Base-by-base conservation (phyloP, 2,888 invertebrate genomes). In the Notodonta dromedarius region DNA sequence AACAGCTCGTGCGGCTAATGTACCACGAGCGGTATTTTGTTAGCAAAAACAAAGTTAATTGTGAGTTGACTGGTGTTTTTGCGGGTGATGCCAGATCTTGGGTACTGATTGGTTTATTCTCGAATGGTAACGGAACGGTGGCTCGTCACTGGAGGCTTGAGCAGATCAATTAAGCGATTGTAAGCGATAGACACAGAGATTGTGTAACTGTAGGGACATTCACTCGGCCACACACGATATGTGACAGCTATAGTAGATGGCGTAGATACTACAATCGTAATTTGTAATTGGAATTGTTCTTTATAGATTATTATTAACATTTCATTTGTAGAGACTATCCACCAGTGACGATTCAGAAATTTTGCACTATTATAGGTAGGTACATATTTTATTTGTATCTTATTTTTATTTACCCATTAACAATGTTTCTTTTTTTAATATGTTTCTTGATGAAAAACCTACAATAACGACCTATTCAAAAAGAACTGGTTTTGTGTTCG, bases 81-180 rank as follows among this genome's bases (percentile, higher is more conserved):
- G 66, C 73, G 70, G 64, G 40, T 65, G 63, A 67, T 67, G 74
- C 77, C 74, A 77, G 73, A 76, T 81, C 73, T 76, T 71, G 63
- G 66, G 74, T 73, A 76, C 63, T 71, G 78, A 80, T 79, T 78
- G 76, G 77, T 71, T 74, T 78, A 75, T 73, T 66, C 73, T 79
- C 67, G 60, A 63, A 48, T 72, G 63, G 69, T 84, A 86, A 86
- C 83, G 83, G 83, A 69, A 76, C 75, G 63, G 57, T 73, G 62
- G 74, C 75, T 76, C 74, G 80, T 80, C 78, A 77, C 70, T 62
- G 66, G 59, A 62, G 63, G 70, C 70, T 69, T 64, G 61, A 75
- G 77, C 61, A 79, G 81, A 86, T 84, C 82, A 85, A 85, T 87
- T 85, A 85, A 74, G 69, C 69, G 84, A 86, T 85, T 79, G 79